Percentiles rank a stretch among this genome's conserved stretches.
These are phyloP conservation scores for Epistrophe eligans DNA, from an alignment of 2,888 invertebrate species.

Conservation along the genomic window DNA sequence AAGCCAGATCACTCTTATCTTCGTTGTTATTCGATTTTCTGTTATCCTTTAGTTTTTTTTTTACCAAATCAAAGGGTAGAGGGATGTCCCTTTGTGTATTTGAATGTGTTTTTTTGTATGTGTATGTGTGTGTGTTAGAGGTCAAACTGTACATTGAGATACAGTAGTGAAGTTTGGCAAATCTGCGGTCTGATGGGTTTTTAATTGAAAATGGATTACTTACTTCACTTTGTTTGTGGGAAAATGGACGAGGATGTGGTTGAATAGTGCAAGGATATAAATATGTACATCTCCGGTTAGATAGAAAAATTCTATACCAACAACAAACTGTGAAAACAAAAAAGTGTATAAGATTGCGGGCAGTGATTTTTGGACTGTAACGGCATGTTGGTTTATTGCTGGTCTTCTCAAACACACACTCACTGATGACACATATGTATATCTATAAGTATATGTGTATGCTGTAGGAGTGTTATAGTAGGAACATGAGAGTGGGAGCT, in stretches of 20 bases:
- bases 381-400: constrained; percentile 69
- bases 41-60: constrained; percentile 39
- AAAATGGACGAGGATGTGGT: constrained; percentile 22
- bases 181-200: constrained; percentile 80
- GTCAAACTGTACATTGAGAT: constrained; percentile 50
- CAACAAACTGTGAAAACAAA: constrained; percentile 5
- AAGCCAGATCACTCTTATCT: constrained; percentile 75
- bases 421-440: background rate
- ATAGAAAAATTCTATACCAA: constrained; percentile 52
- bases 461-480: background rate
- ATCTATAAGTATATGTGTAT: too few relatives aligned
- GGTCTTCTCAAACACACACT: constrained; percentile 3
- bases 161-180: constrained; percentile 70
- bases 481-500: background rate
- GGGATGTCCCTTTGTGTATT: background rate
- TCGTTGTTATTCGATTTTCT: constrained; percentile 65
- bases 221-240: constrained; percentile 77
- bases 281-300: constrained; percentile 21
- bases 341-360: constrained; percentile 67
- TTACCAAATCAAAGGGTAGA: background rate
- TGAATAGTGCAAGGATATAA: constrained; percentile 30
- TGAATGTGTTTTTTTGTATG: constrained; percentile 12
- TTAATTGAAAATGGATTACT: constrained; percentile 83
- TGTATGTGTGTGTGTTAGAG: constrained; percentile 35
- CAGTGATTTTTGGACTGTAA: constrained; percentile 72